Evolutionary conservation across 1,140 invertebrate species (phyloP), one percentile per base, ranked within the genome.

Genomic region (Listronotus bonariensis): DNA sequence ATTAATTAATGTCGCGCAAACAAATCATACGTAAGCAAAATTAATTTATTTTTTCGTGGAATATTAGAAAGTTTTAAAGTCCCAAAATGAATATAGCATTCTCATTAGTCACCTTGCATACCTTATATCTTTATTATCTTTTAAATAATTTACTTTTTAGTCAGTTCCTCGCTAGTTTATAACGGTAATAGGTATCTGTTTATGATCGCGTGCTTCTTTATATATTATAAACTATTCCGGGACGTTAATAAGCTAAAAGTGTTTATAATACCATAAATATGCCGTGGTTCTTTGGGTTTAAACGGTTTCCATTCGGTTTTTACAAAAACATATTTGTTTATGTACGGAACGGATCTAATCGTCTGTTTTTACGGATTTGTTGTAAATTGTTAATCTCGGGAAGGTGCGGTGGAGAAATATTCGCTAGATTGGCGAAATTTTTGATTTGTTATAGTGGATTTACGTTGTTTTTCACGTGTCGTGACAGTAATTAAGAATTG

Each of bases 231-330:
- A 46, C 31, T 49, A 51, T 38, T n/a, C 20, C 45, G 46, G 34
- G 17, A 58, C 41, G 9, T 32, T 26, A 34, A 52, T 61, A 54
- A 38, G 38, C n/a, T 20, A 20, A 36, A 62, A 40, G 59, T 62
- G 59, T 62, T 62, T 62, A 62, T 62, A 62, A 31, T 53, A 53
- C 41, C 59, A 62, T 62, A 62, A 52, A 62, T 62, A 62, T 59
- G 40, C 59, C 31, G 40, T 40, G 34, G 48, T 53, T 53, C 20
- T n/a, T 14, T 11, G 10, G 34, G n/a, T 11, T 32, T 36, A 41
- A 42, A 55, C 20, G 20, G 20, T 26, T 26, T 26, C 20, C 20
- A 26, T 26, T 41, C 9, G 14, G 17, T 55, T 58, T 58, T 58
- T 46, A 46, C 55, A 46, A 58, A 42, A 55, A 55, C 38, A 60